phyloP scores from a whole-genome alignment of 2,113 vertebrate species.

The Mesocricetus auratus region DNA sequence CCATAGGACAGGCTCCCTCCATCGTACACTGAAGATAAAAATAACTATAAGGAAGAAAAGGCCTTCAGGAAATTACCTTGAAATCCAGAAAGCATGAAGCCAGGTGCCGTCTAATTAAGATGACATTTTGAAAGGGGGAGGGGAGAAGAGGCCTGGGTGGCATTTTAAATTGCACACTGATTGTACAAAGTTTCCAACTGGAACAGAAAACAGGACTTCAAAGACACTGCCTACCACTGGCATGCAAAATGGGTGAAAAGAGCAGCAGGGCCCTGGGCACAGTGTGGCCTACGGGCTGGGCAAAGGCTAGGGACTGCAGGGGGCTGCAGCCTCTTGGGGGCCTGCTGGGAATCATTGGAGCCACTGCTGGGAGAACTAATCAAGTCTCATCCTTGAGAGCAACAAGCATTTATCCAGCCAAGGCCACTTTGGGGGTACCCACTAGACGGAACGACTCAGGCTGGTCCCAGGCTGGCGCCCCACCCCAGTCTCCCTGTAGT shows the following conservation, averaged over 20 bases:
- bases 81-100: constrained; percentile 66
- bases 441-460: not conserved
- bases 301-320: constrained; percentile 49
- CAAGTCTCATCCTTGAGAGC: constrained; percentile 53
- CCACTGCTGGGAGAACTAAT: constrained; percentile 28
- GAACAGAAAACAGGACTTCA: constrained; percentile 76
- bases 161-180: constrained; percentile 59
- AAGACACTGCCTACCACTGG: constrained; percentile 46
- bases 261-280: constrained; percentile 64
- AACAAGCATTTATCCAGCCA: not conserved
- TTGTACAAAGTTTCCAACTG: constrained; percentile 49
- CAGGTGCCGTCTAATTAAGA: constrained; percentile 50
- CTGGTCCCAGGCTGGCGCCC: too few relatives aligned
- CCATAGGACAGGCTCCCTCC: constrained; percentile 72
- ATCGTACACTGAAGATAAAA: constrained; percentile 75
- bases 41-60: constrained; percentile 72
- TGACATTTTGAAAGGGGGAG: not conserved
- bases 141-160: rapidly evolving
- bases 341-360: constrained; percentile 57
- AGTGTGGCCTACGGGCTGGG: constrained; percentile 11
- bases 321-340: not conserved
- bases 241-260: constrained; percentile 56
- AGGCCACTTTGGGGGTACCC: not conserved
- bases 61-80: constrained; percentile 75
- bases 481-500: not conserved